phyloP scores from a whole-genome alignment of 1,140 invertebrate species.

The Zaprionus nigranus region DNA sequence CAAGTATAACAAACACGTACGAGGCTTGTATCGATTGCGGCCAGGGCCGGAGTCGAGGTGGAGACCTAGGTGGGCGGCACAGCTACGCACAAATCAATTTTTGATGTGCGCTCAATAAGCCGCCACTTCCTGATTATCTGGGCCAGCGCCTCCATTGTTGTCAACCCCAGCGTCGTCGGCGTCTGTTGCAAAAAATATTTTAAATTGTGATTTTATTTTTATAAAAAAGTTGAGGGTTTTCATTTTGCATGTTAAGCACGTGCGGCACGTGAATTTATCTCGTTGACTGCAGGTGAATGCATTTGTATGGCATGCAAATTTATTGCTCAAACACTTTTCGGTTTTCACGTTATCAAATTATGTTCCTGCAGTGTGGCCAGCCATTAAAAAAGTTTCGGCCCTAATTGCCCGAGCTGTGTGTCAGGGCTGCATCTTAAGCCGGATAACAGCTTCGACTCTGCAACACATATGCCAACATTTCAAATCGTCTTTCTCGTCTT shows the following conservation, averaged over 20 bases:
- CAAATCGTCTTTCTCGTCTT: slow-evolving; percentile 35
- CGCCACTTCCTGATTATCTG: slow-evolving; percentile 77
- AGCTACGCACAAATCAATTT: slow-evolving; percentile 71
- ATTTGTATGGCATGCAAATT: slow-evolving; percentile 67
- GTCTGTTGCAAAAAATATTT: slow-evolving; percentile 59
- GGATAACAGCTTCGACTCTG: not conserved
- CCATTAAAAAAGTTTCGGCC: slow-evolving; percentile 70
- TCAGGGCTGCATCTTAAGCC: slow-evolving; percentile 12
- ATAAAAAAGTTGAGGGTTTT: slow-evolving; percentile 30
- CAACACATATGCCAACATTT: slow-evolving; percentile 62
- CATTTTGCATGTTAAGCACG: slow-evolving; percentile 63
- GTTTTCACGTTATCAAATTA: slow-evolving; percentile 62
- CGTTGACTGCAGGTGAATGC: slow-evolving; percentile 54
- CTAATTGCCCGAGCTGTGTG: slow-evolving; percentile 59
- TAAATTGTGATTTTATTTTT: slow-evolving; percentile 14
- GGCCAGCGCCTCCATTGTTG: slow-evolving; percentile 55
- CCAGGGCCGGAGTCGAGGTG: not conserved
- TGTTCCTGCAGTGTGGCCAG: slow-evolving; percentile 41
- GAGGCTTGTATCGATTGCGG: slow-evolving; percentile 66
- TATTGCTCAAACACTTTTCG: slow-evolving; percentile 44
- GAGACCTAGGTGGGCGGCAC: too few species aligned
- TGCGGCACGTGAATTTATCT: slow-evolving; percentile 58
- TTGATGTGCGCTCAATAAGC: slow-evolving; percentile 76
- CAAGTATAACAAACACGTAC: slow-evolving; percentile 52
- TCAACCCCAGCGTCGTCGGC: slow-evolving; percentile 17